Percentiles rank a stretch among this genome's conserved stretches.
phyloP scores from a whole-genome alignment of 2,113 vertebrate genomes.

The human (Homo sapiens) region GRCh38 chr12:22275501-22276000 shows the following conservation, averaged over 20 bases:
- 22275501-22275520: no score
- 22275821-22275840: neutral
- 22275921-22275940: constrained; percentile 25
- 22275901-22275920: neutral
- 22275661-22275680: neutral
- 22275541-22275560: no score
- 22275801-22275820: neutral
- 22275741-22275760: neutral
- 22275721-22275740: neutral
- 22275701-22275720: neutral
- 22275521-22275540: neutral
- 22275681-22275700: neutral
- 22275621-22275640: neutral
- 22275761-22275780: neutral
- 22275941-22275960: neutral
- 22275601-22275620: neutral
- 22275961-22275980: neutral
- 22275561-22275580: neutral
- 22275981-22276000: neutral
- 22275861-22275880: neutral
- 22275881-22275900: neutral
- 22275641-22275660: neutral
- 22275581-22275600: neutral
- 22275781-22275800: neutral
- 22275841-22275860: neutral